A percentile compares a stretch with the other conserved stretches of the same genome.
These are phyloP conservation scores for Archips xylosteana DNA, from an alignment of 2,888 invertebrate species.

Conservation along the genomic window DNA sequence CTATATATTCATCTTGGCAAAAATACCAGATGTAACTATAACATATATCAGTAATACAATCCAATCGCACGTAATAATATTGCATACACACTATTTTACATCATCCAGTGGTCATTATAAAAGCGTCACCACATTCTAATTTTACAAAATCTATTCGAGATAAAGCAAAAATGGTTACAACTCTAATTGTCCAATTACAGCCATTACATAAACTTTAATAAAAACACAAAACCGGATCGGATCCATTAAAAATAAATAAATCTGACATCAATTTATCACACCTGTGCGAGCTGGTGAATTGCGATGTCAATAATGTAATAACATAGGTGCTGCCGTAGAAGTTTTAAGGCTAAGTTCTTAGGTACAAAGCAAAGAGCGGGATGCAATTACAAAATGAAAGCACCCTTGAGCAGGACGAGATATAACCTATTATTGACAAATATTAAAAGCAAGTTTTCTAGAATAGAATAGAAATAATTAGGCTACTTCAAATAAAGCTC, in stretches of 20 bases:
- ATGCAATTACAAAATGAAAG: too few species aligned
- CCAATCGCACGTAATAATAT: too few species aligned
- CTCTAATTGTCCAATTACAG: not conserved
- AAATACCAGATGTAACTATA: too few species aligned
- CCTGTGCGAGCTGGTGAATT: conserved; percentile 27
- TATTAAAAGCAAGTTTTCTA: too few species aligned
- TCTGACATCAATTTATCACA: conserved; percentile 15
- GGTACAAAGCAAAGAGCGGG: too few species aligned
- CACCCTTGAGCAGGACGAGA: too few species aligned
- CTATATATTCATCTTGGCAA: too few species aligned
- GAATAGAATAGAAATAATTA: not conserved
- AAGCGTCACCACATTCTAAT: not conserved
- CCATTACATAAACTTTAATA: not conserved
- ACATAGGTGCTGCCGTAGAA: not conserved
- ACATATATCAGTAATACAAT: too few species aligned
- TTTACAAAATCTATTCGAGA: not conserved
- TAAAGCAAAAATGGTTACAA: not conserved
- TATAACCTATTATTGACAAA: too few species aligned
- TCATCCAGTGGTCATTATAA: not conserved
- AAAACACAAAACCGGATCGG: conserved; percentile 5
- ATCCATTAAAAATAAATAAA: conserved; percentile 26
- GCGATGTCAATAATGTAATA: conserved; percentile 37
- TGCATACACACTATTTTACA: not conserved
- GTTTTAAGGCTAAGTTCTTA: not conserved
- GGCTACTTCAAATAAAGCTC: too few species aligned